These are phyloP conservation scores for Schizopygopsis malacanthus DNA, from an alignment of 2,797 vertebrate genomes.

Conservation along the genomic window DNA sequence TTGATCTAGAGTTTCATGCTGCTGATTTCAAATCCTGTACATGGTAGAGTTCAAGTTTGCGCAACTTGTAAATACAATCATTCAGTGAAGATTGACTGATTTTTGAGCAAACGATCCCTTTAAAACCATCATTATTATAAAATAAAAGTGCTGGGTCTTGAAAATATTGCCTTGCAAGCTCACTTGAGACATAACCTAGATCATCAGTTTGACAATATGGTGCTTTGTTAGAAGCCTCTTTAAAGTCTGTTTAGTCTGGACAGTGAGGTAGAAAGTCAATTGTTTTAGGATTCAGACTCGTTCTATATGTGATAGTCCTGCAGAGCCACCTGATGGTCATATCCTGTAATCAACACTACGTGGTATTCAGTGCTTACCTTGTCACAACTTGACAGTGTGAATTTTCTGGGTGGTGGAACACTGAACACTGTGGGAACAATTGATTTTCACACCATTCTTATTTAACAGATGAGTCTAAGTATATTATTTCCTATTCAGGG, in stretches of 20 bases:
- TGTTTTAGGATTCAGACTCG: background rate
- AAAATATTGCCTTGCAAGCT: background rate
- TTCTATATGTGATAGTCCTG: background rate
- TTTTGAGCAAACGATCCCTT: too few species aligned
- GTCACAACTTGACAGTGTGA: background rate
- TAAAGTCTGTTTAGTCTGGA: background rate
- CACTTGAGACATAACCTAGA: background rate
- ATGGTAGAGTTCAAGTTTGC: background rate
- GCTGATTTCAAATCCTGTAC: background rate
- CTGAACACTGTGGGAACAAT: conserved; percentile 32
- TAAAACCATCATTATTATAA: background rate
- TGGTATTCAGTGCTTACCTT: background rate
- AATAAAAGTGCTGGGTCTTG: background rate
- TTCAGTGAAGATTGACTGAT: background rate
- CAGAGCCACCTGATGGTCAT: conserved; percentile 44
- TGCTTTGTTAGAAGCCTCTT: background rate
- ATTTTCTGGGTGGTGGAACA: conserved; percentile 12
- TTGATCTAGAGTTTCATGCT: background rate
- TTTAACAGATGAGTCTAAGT: conserved; percentile 32
- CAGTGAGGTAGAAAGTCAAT: background rate
- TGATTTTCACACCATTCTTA: conserved; percentile 40
- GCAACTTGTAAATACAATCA: background rate
- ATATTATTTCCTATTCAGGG: conserved; percentile 11
- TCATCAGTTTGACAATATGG: background rate
- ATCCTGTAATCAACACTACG: background rate